Evolutionary conservation across 2,797 vertebrate species (phyloP).

Genomic region (Prionace glauca): DNA sequence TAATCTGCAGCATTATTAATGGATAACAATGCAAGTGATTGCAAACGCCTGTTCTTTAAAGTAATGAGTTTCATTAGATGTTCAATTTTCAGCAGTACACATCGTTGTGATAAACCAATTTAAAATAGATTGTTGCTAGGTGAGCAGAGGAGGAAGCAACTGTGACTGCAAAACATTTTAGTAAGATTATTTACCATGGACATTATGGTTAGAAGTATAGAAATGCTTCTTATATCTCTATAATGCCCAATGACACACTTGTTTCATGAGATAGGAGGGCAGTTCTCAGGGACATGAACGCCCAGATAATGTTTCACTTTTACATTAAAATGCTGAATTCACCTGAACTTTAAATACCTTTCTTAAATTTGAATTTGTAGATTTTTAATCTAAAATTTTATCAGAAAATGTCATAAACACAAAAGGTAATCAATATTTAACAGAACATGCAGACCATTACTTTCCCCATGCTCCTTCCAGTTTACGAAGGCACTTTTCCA

Average conservation of each 20-base stretch:
- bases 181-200: not conserved
- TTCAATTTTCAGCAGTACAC: not conserved
- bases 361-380: no score
- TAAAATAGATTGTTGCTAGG: conserved; percentile 6
- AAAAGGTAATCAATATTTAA: no score
- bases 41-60: not conserved
- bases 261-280: not conserved
- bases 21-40: not conserved
- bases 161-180: not conserved
- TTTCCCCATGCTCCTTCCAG: not conserved
- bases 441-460: not conserved
- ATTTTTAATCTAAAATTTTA: not conserved
- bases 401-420: not conserved
- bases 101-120: not conserved
- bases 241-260: not conserved
- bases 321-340: not conserved
- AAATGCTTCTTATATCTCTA: not conserved
- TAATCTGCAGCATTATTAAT: not conserved
- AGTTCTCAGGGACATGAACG: not conserved
- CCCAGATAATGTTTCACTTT: not conserved
- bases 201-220: not conserved
- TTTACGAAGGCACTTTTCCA: not conserved
- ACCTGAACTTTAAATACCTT: not conserved
- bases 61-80: not conserved
- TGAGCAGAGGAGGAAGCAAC: conserved; percentile 3